Base-by-base conservation (phyloP, 2,797 vertebrate genomes). In the Rhinella marina region DNA sequence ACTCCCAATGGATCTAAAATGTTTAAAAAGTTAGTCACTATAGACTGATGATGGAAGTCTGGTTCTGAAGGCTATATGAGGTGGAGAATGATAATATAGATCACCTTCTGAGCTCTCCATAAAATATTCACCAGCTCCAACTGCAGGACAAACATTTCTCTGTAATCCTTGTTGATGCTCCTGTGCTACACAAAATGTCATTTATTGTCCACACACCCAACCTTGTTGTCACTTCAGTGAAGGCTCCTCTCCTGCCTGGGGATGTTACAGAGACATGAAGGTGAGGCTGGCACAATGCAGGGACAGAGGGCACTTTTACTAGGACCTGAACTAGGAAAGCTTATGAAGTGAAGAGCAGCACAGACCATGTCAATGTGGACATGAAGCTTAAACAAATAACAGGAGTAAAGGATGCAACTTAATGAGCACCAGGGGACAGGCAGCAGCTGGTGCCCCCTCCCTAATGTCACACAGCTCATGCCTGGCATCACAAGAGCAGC, bases 121-220 rank as follows among this genome's bases (percentile, higher is more conserved):
- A 86, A 86, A 82, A 86, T 82, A 89, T 89, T 89, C 88, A 89
- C 59, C 52, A 85, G 56, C 66, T 81, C 52, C 85, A 88, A 85
- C 83, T 76, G 68, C 70, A 80, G 59, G 83, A 88, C 78, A 88
- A 85, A 88, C 77, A 86, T 81, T 16, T 81, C 87, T 64, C 57
- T 88, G 85, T 86, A 62, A 88, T 88, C 78, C 61, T 57, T 80
- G 29, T 85, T 81, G 76, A 88, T 88, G 87, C 75, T 72, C 66
- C 77, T 73, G 62, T 54, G 64, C 82, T 85, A 41, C 77, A 80
- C 52, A 72, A 80, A 62, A 85, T 81, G 83, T 64, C 77, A 81
- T 68, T 86, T 78, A 88, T 85, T 81, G 29, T 68, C 21, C 84
- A 50, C 83, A 81, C 82, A 81, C 27, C 64, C 87, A 88, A 50